Evolutionary conservation across 92 coral and sea anemone species (phyloP), one percentile per base, ranked within the genome.

Genomic region (Siderastrea siderea): DNA sequence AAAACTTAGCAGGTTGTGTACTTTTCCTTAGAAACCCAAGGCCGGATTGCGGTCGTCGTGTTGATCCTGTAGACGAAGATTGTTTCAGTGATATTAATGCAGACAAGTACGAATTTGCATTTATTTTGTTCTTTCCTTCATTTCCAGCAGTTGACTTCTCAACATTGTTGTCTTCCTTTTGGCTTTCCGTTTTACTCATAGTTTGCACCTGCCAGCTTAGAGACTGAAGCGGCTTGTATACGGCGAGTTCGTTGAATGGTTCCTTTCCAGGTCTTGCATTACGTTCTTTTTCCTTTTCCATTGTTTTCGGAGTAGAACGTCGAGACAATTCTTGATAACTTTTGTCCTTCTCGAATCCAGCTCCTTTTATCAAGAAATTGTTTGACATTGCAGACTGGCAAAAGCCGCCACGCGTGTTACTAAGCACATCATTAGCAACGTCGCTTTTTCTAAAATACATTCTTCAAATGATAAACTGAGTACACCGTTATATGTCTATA

Each of bases 351-450:
- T 61, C 60, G 16, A 83, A 11, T 15, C 79, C 50, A 3, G 8
- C 63, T 83, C 87, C 87, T 73, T 83, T 49, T 8, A 83, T 48
- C 54, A 72, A 72, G 71, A 83, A 83, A 60, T 19, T 52, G 17
- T 72, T 74, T 15, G 87, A 61, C 48, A 47, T 26, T 16, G 81
- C 26, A 15, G 49, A 4, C 71, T 44, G 80, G 38, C 71, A 5
- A 73, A 62, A 43, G 15, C 60, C 11, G 6, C 71, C 68, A n/a
- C 51, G 61, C 16, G 72, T 12, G 45, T 43, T 13, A 49, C 48
- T 10, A 65, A 66, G 9, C 58, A 59, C 54, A n/a, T 68, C 77
- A 61, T 48, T 60, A 60, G 4, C 80, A 60, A 71, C 68, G 57
- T 57, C 59, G 58, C 58, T 71, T 71, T 67, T 66, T 67, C 64